Conservation (phyloP, 1,140 invertebrate species). For the Glossosoma conforme region DNA sequence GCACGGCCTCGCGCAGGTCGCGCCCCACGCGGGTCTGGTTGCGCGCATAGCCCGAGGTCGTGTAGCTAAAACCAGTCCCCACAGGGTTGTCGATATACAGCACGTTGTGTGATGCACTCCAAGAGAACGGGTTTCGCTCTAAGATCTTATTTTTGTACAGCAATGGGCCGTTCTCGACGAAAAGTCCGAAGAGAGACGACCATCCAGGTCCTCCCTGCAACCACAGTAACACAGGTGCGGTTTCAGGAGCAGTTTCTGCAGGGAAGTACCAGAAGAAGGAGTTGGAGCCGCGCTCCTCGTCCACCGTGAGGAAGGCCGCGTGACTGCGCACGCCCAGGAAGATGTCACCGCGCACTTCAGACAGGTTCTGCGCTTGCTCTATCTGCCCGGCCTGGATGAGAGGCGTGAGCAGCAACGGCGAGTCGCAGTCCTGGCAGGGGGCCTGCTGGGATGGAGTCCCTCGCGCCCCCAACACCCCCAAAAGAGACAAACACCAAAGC, state of each 20-base stretch:
- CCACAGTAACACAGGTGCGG: slow-evolving; percentile 66
- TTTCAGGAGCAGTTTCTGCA: slow-evolving; percentile 43
- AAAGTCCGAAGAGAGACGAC: slow-evolving; percentile 74
- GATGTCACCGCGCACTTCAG: slow-evolving; percentile 37
- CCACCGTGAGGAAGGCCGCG: slow-evolving; percentile 67
- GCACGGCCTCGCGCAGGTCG: slow-evolving; percentile 60
- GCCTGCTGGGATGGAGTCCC: slow-evolving; percentile 32
- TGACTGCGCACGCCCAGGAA: slow-evolving; percentile 44
- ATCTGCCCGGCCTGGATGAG: slow-evolving; percentile 53
- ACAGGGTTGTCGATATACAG: slow-evolving; percentile 87
- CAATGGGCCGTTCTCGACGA: slow-evolving; percentile 78
- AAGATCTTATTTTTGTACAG: slow-evolving; percentile 51
- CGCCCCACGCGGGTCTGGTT: slow-evolving; percentile 64
- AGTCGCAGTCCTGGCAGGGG: slow-evolving; percentile 47
- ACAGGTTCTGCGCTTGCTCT: slow-evolving; percentile 37
- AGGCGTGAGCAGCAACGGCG: slow-evolving; percentile 62
- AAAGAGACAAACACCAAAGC: too few relatives aligned
- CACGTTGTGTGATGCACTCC: slow-evolving; percentile 69
- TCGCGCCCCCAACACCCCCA: too few relatives aligned
- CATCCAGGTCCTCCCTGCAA: slow-evolving; percentile 77
- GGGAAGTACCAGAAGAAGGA: slow-evolving; percentile 79
- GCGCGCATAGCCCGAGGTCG: slow-evolving; percentile 58
- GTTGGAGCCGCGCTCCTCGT: slow-evolving; percentile 61
- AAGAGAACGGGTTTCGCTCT: slow-evolving; percentile 60
- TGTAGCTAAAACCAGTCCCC: slow-evolving; percentile 75